Evolutionary conservation across 2,888 invertebrate species (phyloP).

Genomic region (Holacanthella duospinosa): DNA sequence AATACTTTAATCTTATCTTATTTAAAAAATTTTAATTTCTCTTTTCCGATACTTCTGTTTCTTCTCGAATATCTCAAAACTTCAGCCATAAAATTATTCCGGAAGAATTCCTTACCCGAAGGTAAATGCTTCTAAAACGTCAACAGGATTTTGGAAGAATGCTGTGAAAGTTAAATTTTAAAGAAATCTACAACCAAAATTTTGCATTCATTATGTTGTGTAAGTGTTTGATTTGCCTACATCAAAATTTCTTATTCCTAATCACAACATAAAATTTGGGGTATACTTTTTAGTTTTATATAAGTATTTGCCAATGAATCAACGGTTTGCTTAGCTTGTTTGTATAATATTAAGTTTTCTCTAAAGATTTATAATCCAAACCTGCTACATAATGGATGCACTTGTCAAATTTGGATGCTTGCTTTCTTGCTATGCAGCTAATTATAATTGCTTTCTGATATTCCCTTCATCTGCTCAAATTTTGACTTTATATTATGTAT

Average conservation of each 20-base stretch:
- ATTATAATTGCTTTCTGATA: no score
- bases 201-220: slow-evolving; percentile 39
- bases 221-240: slow-evolving; percentile 37
- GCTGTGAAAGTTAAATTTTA: slow-evolving; percentile 27
- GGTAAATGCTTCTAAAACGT: slow-evolving; percentile 38
- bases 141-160: slow-evolving; percentile 36
- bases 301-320: no score
- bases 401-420: no score
- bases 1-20: slow-evolving; percentile 9
- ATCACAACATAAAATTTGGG: background rate
- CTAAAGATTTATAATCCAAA: no score
- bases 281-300: no score
- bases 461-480: no score
- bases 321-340: no score
- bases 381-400: no score
- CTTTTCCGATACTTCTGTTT: slow-evolving; percentile 42
- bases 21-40: slow-evolving; percentile 31
- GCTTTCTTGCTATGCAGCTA: no score
- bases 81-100: slow-evolving; percentile 47
- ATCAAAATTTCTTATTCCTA: background rate
- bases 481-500: no score
- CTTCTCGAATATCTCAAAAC: slow-evolving; percentile 30
- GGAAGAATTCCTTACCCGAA: slow-evolving; percentile 43
- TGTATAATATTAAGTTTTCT: no score
- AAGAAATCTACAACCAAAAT: slow-evolving; percentile 32